A percentile compares a stretch with the other conserved stretches of the same genome.
These are phyloP conservation scores for Echinometra lucunter DNA, from an alignment of 53 echinoderm and acorn worm species.

Conservation along the genomic window DNA sequence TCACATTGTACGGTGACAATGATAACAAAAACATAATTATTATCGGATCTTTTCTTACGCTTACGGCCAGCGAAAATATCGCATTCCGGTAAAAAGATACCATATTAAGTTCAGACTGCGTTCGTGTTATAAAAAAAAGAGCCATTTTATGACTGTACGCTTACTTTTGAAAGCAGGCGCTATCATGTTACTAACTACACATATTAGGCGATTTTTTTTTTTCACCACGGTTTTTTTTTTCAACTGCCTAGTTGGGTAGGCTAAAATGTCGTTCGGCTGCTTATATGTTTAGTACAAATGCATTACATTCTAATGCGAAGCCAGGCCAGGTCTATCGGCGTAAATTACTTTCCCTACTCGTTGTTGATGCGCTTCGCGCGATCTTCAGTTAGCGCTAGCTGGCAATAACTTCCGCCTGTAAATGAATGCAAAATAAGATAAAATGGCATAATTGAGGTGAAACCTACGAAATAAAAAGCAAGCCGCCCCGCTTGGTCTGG, in stretches of 20 bases:
- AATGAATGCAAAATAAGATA: conserved; percentile 22
- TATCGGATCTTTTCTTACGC: conserved; percentile 62
- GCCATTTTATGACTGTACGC: conserved; percentile 16
- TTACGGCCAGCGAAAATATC: conserved; percentile 27
- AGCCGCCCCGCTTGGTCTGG: conserved; percentile 34
- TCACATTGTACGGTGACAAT: conserved; percentile 7
- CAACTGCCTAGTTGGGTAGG: background rate
- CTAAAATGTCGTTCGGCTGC: background rate
- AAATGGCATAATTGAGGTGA: conserved; percentile 34
- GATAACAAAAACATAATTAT: conserved; percentile 70
- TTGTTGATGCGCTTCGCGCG: background rate
- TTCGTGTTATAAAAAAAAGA: conserved; percentile 7
- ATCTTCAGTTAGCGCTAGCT: background rate
- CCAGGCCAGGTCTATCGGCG: background rate
- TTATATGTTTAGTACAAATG: background rate
- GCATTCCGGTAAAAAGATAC: conserved; percentile 66
- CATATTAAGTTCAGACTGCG: conserved; percentile 20
- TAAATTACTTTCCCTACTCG: background rate
- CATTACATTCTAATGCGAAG: conserved; percentile 19
- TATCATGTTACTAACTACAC: conserved; percentile 66
- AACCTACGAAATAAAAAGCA: conserved; percentile 6
- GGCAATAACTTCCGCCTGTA: conserved; percentile 22
- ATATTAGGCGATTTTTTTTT: conserved; percentile 16
- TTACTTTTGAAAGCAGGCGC: conserved; percentile 13
- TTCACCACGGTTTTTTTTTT: background rate